Conservation (phyloP, 2,113 vertebrate species). For the Macrotus californicus region DNA sequence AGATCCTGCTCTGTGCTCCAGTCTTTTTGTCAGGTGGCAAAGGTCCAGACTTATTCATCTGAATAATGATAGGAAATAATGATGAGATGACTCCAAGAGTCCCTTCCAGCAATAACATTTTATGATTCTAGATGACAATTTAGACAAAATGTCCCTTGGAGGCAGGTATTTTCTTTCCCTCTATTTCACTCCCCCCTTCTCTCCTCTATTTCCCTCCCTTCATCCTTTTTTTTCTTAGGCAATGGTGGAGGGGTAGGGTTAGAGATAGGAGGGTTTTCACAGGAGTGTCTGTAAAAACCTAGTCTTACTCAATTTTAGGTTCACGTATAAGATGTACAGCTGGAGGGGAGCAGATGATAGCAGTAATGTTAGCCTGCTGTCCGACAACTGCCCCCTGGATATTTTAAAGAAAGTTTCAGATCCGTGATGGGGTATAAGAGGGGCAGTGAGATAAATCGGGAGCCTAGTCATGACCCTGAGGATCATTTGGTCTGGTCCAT, state of each 20-base stretch:
- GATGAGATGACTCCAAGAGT: neutral
- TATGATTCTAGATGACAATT: conserved; percentile 25
- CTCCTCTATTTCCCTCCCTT: accelerated
- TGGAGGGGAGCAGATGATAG: neutral
- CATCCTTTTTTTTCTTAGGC: neutral
- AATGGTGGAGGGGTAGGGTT: neutral
- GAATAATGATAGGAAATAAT: conserved; percentile 15
- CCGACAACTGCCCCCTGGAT: neutral
- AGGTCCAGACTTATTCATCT: neutral
- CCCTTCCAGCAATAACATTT: conserved; percentile 24
- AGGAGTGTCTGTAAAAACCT: neutral
- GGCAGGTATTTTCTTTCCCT: neutral
- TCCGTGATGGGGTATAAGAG: neutral
- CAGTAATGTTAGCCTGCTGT: neutral
- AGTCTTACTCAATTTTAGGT: conserved; percentile 20
- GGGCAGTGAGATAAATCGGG: neutral
- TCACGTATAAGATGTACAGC: neutral
- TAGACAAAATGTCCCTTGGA: neutral
- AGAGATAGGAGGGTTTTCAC: neutral
- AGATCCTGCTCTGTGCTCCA: neutral
- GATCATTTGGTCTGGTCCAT: neutral
- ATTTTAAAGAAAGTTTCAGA: conserved; percentile 20
- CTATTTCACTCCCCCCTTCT: neutral
- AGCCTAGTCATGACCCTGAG: neutral
- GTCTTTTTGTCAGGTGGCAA: neutral